phyloP scores from a whole-genome alignment of 2,888 invertebrate species.

The Campoletis raptor region DNA sequence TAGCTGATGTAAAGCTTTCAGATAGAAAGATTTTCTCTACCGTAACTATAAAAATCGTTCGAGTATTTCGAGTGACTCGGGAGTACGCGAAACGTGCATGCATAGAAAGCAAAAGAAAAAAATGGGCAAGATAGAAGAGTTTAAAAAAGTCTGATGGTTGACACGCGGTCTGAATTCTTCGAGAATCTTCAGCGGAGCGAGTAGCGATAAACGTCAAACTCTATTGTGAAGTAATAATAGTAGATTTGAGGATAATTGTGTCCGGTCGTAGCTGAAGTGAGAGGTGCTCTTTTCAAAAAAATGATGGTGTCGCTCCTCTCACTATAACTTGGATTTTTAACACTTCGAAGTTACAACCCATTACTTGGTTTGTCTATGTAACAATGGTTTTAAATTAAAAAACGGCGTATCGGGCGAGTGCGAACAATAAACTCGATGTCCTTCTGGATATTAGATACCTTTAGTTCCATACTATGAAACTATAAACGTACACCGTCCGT shows the following conservation, averaged over 20 bases:
- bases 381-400: background rate
- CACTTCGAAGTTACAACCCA: conserved; percentile 49
- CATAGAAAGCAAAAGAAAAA: conserved; percentile 13
- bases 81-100: conserved; percentile 32
- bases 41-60: conserved; percentile 55
- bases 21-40: conserved; percentile 55
- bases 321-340: conserved; percentile 55
- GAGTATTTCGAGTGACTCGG: conserved; percentile 42
- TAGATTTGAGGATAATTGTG: conserved; percentile 79
- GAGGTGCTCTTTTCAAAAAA: conserved; percentile 35
- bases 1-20: conserved; percentile 37
- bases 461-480: background rate
- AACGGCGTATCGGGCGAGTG: conserved; percentile 19
- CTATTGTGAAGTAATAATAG: conserved; percentile 77
- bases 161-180: conserved; percentile 68
- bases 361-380: conserved; percentile 50
- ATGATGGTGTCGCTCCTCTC: conserved; percentile 50
- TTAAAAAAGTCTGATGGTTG: conserved; percentile 58
- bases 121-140: conserved; percentile 16
- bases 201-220: conserved; percentile 75
- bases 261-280: conserved; percentile 69
- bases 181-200: conserved; percentile 71
- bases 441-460: background rate
- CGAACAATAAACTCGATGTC: conserved; percentile 11
- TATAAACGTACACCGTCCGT: background rate